Percentiles rank a stretch among this genome's conserved stretches.
Evolutionary conservation across 2,113 vertebrate genomes (phyloP).

Genomic region (Leptocoma aspasia): DNA sequence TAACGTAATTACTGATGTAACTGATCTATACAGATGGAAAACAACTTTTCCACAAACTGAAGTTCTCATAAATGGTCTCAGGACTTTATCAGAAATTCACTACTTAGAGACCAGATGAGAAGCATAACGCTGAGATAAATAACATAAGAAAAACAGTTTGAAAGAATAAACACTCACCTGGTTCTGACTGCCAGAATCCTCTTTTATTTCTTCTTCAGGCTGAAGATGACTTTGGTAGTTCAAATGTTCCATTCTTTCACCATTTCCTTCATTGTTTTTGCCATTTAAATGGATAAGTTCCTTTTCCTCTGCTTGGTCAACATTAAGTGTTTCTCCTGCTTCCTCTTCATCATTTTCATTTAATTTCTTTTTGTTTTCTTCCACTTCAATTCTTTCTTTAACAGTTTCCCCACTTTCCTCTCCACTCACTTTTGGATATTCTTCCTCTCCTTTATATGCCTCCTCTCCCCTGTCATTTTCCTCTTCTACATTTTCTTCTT

Average conservation of each 20-base stretch:
- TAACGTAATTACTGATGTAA: neutral
- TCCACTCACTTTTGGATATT: slow-evolving; percentile 25
- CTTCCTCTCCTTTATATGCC: slow-evolving; percentile 29
- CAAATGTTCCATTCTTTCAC: slow-evolving; percentile 41
- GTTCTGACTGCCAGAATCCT: slow-evolving; percentile 22
- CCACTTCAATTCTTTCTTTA: neutral
- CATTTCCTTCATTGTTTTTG: slow-evolving; percentile 47
- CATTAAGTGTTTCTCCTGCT: neutral
- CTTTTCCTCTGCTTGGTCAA: slow-evolving; percentile 13
- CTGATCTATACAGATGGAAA: neutral
- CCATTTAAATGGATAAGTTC: neutral
- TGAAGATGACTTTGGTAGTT: neutral
- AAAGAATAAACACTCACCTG: slow-evolving; percentile 56
- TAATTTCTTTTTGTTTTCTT: neutral
- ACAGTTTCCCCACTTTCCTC: neutral
- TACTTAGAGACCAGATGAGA: neutral
- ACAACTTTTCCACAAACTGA: neutral
- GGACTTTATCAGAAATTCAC: neutral
- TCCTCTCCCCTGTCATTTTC: slow-evolving; percentile 29
- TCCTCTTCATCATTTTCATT: neutral
- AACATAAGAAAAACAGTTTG: neutral
- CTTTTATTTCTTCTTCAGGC: slow-evolving; percentile 8
- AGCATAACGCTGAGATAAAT: neutral
- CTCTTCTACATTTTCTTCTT: slow-evolving; percentile 72
- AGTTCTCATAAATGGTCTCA: neutral